These are phyloP conservation scores for Nannoperca australis DNA, from an alignment of 2,797 vertebrate genomes.

Conservation along the genomic window DNA sequence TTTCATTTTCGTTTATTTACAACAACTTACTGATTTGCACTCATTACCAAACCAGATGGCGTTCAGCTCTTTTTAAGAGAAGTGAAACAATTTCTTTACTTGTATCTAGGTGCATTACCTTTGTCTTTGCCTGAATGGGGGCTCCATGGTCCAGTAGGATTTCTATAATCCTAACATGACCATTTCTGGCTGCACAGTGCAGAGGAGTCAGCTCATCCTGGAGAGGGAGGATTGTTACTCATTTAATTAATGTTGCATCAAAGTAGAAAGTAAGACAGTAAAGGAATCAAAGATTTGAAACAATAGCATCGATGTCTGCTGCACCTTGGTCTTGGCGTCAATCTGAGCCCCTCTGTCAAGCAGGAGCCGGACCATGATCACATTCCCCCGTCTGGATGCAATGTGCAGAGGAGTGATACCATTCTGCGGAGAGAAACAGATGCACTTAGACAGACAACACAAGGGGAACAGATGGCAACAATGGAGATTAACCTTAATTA, in stretches of 20 bases:
- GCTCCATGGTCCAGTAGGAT: slow-evolving; percentile 96
- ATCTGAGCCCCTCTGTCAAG: slow-evolving; percentile 96
- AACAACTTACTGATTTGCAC: slow-evolving; percentile 7
- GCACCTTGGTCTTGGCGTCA: slow-evolving; percentile 96
- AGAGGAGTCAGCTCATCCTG: slow-evolving; percentile 98
- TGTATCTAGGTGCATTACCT: slow-evolving; percentile 82
- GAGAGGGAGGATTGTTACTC: slow-evolving; percentile 10
- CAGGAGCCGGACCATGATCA: slow-evolving; percentile 98
- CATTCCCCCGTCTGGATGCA: slow-evolving; percentile 95
- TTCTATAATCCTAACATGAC: slow-evolving; percentile 95
- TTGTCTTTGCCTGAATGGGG: slow-evolving; percentile 98
- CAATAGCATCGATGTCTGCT: neutral
- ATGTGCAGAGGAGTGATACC: slow-evolving; percentile 98
- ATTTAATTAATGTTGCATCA: slow-evolving; percentile 38
- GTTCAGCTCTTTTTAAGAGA: slow-evolving; percentile 1
- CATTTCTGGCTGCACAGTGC: slow-evolving; percentile 97
- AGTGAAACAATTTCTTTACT: neutral
- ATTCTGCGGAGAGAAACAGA: slow-evolving; percentile 85
- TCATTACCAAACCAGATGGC: neutral
- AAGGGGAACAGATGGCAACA: slow-evolving; percentile 10
- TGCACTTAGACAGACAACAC: slow-evolving; percentile 24
- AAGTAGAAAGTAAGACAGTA: slow-evolving; percentile 20
- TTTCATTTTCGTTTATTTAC: neutral
- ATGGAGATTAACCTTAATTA: neutral
- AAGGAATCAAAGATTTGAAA: slow-evolving; percentile 15